A percentile compares a stretch with the other conserved stretches of the same genome.
These are phyloP conservation scores for Euzetes globulus DNA, from an alignment of 2,888 invertebrate genomes.

Conservation along the genomic window DNA sequence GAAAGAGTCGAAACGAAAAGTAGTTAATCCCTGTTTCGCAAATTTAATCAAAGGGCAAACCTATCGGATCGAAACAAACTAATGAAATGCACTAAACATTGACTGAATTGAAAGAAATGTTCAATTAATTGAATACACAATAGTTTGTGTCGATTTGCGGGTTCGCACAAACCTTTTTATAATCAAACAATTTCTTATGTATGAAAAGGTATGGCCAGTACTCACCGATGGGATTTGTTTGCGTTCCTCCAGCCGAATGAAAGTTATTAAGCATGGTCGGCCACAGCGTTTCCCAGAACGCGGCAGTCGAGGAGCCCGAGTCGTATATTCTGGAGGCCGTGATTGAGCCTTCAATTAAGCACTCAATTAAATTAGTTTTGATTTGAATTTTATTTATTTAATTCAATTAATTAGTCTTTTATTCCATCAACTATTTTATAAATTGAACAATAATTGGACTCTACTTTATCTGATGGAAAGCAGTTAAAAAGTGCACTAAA, in stretches of 20 bases:
- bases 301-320: constrained; percentile 36
- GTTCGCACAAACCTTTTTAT: neutral
- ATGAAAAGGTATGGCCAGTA: neutral
- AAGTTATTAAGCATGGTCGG: constrained; percentile 40
- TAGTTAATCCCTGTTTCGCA: constrained; percentile 43
- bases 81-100: constrained; percentile 41
- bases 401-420: constrained; percentile 11
- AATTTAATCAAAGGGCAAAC: constrained; percentile 43
- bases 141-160: neutral
- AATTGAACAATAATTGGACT: neutral
- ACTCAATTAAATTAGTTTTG: constrained; percentile 12
- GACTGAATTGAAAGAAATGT: constrained; percentile 31
- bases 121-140: constrained; percentile 40
- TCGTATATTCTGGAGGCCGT: constrained; percentile 27
- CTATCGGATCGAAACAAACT: constrained; percentile 43
- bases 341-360: constrained; percentile 7
- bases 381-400: constrained; percentile 7
- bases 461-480: constrained; percentile 5
- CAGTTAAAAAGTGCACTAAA: constrained; percentile 9
- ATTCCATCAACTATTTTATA: neutral
- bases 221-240: constrained; percentile 40
- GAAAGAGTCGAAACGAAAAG: constrained; percentile 40
- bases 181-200: no score
- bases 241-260: constrained; percentile 30
- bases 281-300: constrained; percentile 36